Evolutionary conservation across 2,113 vertebrate genomes (phyloP), one percentile per base, ranked within the genome.

Genomic region (Anarrhichthys ocellatus): DNA sequence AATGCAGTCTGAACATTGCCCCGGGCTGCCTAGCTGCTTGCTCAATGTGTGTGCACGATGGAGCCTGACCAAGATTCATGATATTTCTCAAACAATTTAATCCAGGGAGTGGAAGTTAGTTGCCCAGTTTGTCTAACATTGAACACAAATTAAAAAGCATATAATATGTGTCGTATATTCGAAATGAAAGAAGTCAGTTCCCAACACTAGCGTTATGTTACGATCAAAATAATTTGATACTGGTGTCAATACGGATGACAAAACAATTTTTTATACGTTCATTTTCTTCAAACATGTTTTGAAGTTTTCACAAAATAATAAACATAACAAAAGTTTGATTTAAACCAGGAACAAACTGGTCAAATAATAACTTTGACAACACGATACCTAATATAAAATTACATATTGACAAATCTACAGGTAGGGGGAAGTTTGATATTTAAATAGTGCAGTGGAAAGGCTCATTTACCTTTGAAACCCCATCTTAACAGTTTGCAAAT

Each of bases 1-100:
- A 74, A 85, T 78, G 80, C 74, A 42, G 65, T 73, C 64, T 78
- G 61, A 34, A 82, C 24, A 56, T 48, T 6, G 34, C 40, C 56
- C 56, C 62, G 32, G 34, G 65, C 56, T 50, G 65, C 27, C 20
- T 1, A 27, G 17, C 22, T 7, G 70, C 38, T 62, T 38, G 8
- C 11, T 72, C 36, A 24, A 11, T 34, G 46, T 61, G 58, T 38
- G 48, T 29, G 40, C 6, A n/a, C 24, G 9, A 62, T 3, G 2
- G 13, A 3, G 32, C 8, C 44, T 22, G 14, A 70, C 14, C 15
- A 42, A 42, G n/a, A 50, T 73, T 75, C 46, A 13, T 24, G 32
- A 66, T 22, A 46, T 63, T 34, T 48, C 38, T 48, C 6, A 7
- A n/a, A n/a, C 65, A 11, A 20, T 32, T 32, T 22, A 10, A 78